A percentile compares a stretch with the other conserved stretches of the same genome.
Evolutionary conservation across 2,888 invertebrate species (phyloP).

Genomic region (Scaptomyza parva): DNA sequence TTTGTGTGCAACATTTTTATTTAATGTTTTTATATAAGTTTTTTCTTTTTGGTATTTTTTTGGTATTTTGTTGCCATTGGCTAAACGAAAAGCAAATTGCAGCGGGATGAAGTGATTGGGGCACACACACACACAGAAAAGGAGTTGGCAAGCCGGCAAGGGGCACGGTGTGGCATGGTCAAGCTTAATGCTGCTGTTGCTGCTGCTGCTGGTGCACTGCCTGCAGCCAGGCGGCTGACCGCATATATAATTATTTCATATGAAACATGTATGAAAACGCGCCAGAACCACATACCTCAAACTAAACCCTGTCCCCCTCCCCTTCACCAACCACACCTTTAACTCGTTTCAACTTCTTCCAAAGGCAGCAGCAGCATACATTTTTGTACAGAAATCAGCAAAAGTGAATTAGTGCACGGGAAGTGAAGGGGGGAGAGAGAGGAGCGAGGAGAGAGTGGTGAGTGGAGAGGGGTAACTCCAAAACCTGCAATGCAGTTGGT

Average conservation of each 20-base stretch:
- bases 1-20: conserved; percentile 37
- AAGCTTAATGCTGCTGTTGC: conserved; percentile 48
- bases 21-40: conserved; percentile 19
- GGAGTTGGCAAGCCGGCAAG: not conserved
- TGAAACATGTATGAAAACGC: conserved; percentile 65
- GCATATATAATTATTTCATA: conserved; percentile 79
- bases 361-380: conserved; percentile 61
- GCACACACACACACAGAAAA: too few relatives aligned
- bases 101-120: conserved; percentile 6
- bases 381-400: conserved; percentile 70
- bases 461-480: not conserved
- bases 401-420: conserved; percentile 75
- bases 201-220: too few relatives aligned
- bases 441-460: not conserved
- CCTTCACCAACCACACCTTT: not conserved
- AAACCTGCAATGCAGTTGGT: conserved; percentile 70
- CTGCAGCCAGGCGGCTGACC: conserved; percentile 68
- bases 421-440: not conserved
- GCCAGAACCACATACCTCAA: conserved; percentile 28
- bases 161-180: not conserved
- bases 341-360: conserved; percentile 37
- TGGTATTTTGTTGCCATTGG: conserved; percentile 46
- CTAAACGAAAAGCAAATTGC: conserved; percentile 56
- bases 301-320: not conserved
- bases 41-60: conserved; percentile 8